These are phyloP conservation scores for Tapirus indicus DNA, from an alignment of 2,797 vertebrate genomes.

Conservation along the genomic window DNA sequence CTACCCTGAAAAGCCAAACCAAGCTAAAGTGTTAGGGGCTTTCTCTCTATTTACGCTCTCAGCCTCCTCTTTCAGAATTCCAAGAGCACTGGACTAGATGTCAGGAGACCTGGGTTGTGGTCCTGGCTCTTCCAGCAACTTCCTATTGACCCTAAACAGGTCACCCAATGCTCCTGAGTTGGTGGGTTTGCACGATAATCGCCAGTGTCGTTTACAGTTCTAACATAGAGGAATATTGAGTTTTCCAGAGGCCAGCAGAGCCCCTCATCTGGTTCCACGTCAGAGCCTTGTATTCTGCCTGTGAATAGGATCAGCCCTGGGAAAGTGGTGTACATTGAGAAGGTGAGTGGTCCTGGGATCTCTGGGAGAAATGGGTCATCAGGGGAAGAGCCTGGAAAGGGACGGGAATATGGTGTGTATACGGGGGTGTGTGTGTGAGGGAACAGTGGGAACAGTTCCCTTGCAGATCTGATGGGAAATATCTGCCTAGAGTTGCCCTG, in stretches of 20 bases:
- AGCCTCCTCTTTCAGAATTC: not conserved
- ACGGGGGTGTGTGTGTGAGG: not conserved
- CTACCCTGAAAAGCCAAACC: not conserved
- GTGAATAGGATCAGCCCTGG: not conserved
- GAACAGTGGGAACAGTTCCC: not conserved
- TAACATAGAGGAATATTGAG: not conserved
- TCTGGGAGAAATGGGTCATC: not conserved
- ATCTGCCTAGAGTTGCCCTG: not conserved
- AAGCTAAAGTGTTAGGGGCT: not conserved
- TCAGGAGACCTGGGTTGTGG: not conserved
- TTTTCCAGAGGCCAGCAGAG: not conserved
- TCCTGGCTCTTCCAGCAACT: not conserved
- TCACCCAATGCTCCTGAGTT: not conserved
- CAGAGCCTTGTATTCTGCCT: not conserved
- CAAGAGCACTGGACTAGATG: not conserved
- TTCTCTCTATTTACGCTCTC: not conserved
- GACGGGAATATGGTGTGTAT: not conserved
- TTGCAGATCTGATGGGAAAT: not conserved
- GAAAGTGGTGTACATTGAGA: not conserved
- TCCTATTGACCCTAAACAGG: not conserved
- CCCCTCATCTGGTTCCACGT: not conserved
- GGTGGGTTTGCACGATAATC: not conserved
- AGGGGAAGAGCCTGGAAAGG: not conserved
- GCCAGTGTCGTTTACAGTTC: not conserved
- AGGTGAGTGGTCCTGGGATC: not conserved